Evolutionary conservation across 2,113 vertebrate genomes (phyloP).

Genomic region (Psophia crepitans): DNA sequence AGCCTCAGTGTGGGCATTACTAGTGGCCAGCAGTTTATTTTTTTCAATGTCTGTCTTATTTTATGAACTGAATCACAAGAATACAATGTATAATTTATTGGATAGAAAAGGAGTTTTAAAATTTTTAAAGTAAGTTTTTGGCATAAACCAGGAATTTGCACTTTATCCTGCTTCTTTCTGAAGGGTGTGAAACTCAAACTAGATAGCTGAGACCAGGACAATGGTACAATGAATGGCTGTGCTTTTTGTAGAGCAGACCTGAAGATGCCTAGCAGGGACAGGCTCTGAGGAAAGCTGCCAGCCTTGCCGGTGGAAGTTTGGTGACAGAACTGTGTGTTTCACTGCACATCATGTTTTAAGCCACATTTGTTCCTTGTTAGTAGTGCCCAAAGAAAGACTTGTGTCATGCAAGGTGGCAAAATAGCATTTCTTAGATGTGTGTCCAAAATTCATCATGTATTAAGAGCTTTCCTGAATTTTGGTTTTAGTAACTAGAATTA

Average conservation of each 20-base stretch:
- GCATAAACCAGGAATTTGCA: neutral
- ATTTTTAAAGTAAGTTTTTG: neutral
- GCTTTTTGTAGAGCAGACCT: neutral
- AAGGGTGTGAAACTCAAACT: neutral
- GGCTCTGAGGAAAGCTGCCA: neutral
- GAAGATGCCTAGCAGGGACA: neutral
- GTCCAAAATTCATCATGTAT: neutral
- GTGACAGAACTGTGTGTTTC: neutral
- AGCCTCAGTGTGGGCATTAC: neutral
- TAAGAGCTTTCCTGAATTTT: neutral
- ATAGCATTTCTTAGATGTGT: neutral
- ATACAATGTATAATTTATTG: neutral
- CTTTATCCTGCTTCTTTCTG: neutral
- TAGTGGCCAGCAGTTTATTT: neutral
- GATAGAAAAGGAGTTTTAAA: neutral
- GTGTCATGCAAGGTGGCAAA: neutral
- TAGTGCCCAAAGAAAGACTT: neutral
- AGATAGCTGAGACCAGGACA: neutral
- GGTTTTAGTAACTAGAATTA: neutral
- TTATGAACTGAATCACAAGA: neutral
- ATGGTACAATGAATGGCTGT: neutral
- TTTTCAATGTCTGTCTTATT: neutral
- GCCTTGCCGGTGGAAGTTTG: neutral
- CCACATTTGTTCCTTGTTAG: neutral
- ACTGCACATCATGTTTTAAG: neutral